phyloP scores from a whole-genome alignment of 2,797 vertebrate genomes.

The Bucorvus abyssinicus region DNA sequence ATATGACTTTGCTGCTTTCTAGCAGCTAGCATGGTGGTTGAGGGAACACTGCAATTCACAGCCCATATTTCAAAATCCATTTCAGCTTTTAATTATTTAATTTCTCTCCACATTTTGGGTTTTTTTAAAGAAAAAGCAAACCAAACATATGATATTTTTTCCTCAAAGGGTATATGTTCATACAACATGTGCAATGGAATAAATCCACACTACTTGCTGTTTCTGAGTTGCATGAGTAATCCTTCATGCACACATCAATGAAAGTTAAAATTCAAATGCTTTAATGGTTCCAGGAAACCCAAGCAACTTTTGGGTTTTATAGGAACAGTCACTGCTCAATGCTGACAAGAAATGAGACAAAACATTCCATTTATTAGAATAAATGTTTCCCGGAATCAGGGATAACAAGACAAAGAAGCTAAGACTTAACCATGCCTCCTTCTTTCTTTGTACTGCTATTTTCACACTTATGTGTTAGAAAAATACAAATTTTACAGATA shows the following conservation, averaged over 20 bases:
- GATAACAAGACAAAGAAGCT: not conserved
- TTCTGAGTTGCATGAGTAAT: not conserved
- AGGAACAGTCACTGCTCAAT: not conserved
- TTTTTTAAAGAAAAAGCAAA: not conserved
- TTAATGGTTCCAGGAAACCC: not conserved
- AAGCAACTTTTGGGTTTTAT: not conserved
- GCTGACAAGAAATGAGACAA: not conserved
- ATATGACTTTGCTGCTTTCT: not conserved
- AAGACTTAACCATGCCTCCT: not conserved
- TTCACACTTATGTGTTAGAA: not conserved
- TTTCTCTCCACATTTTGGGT: not conserved
- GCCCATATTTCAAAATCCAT: not conserved
- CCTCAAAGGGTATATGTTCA: not conserved
- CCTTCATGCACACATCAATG: not conserved
- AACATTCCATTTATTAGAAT: not conserved
- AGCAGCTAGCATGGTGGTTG: not conserved
- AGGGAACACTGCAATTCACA: not conserved
- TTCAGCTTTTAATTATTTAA: not conserved
- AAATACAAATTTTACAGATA: not conserved
- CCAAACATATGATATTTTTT: not conserved
- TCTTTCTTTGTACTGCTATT: not conserved
- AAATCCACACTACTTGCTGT: slow-evolving; percentile 1
- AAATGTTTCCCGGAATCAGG: not conserved
- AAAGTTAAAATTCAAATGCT: not conserved
- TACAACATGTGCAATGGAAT: not conserved